These are phyloP conservation scores for Solenopsis invicta DNA, from an alignment of 1,140 invertebrate genomes.

Conservation along the genomic window DNA sequence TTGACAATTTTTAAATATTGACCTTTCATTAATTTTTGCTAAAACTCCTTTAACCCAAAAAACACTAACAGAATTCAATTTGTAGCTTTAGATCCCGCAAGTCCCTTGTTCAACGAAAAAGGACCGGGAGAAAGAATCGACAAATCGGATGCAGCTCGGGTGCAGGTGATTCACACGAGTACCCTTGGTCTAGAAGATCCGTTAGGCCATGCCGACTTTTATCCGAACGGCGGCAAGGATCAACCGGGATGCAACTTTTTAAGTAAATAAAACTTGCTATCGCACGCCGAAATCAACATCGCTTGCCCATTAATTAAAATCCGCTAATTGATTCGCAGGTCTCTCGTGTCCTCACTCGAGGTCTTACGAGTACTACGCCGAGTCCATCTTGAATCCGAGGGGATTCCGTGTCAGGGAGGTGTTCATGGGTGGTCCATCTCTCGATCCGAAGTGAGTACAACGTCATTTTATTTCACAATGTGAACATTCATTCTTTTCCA, in stretches of 20 bases:
- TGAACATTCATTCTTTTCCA: neutral
- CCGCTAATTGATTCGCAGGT: constrained; percentile 77
- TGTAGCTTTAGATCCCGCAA: constrained; percentile 88
- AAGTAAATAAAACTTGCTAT: constrained; percentile 35
- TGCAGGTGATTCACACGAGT: constrained; percentile 89
- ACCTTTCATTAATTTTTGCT: neutral
- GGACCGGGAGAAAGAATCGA: constrained; percentile 83
- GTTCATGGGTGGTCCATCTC: constrained; percentile 67
- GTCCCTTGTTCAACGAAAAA: constrained; percentile 85
- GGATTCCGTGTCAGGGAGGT: constrained; percentile 54
- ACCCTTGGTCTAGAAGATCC: constrained; percentile 82
- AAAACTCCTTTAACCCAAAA: neutral
- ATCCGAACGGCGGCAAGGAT: constrained; percentile 86
- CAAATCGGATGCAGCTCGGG: constrained; percentile 84
- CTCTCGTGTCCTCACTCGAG: constrained; percentile 87
- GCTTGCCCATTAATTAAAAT: constrained; percentile 10
- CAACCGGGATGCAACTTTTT: constrained; percentile 87
- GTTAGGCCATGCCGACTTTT: constrained; percentile 87
- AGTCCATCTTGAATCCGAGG: constrained; percentile 85
- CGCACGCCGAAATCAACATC: neutral
- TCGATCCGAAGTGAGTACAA: constrained; percentile 63
- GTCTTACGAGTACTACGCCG: constrained; percentile 88
- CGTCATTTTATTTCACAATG: neutral
- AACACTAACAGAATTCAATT: neutral
- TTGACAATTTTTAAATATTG: neutral